A percentile compares a stretch with the other conserved stretches of the same genome.
Conservation (phyloP, 1,140 invertebrate genomes). For the Drosophila pseudoobscura region DNA sequence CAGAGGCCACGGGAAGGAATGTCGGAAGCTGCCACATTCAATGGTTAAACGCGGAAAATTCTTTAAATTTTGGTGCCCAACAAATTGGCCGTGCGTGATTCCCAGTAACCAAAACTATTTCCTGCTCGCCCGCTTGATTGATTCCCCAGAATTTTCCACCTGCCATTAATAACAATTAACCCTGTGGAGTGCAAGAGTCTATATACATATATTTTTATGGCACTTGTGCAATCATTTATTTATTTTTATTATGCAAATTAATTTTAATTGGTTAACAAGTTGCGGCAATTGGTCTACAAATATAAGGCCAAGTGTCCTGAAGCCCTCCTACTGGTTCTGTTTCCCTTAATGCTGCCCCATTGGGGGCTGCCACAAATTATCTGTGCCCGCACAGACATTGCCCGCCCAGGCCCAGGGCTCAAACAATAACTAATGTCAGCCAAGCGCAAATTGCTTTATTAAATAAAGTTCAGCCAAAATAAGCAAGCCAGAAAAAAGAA, state of each 20-base stretch:
- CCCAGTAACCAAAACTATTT: conserved; percentile 38
- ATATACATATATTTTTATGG: neutral
- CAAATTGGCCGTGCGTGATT: conserved; percentile 62
- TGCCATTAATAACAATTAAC: conserved; percentile 71
- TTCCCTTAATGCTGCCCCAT: neutral
- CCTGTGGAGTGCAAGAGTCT: conserved; percentile 17
- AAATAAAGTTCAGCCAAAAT: conserved; percentile 79
- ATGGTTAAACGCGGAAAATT: conserved; percentile 35
- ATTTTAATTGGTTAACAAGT: conserved; percentile 75
- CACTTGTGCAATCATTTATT: conserved; percentile 53
- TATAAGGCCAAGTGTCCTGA: conserved; percentile 2
- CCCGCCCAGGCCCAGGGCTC: conserved; percentile 42
- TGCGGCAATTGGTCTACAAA: conserved; percentile 44
- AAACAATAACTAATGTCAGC: conserved; percentile 81
- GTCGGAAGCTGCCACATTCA: conserved; percentile 13
- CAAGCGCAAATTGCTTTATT: conserved; percentile 82
- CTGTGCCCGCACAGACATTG: conserved; percentile 59
- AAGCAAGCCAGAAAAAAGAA: conserved; percentile 63
- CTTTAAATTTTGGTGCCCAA: conserved; percentile 20
- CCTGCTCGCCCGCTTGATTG: conserved; percentile 30
- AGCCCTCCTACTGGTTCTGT: too few species aligned
- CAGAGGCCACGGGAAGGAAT: neutral
- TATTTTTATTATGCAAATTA: conserved; percentile 76
- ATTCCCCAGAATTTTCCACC: conserved; percentile 13
- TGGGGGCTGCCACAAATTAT: conserved; percentile 58